Evolutionary conservation across 2,888 invertebrate genomes (phyloP), one percentile per base, ranked within the genome.

Genomic region (Seira ritae): DNA sequence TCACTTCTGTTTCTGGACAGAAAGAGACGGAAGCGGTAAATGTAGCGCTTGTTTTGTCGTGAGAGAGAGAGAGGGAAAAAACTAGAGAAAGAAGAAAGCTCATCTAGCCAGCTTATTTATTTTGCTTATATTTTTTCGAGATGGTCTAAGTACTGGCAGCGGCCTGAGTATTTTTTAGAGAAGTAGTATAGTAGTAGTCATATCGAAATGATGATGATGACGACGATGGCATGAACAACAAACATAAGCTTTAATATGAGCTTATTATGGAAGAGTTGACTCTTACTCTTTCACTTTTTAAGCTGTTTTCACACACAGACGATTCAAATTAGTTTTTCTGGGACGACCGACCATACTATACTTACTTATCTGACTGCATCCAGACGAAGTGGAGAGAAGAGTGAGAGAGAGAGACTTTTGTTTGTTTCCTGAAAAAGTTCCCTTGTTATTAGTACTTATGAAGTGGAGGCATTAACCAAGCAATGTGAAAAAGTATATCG

Each of bases 291-390:
- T 50, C 50, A 50, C 50, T 50, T 50, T 50, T 50, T 50, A 50
- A 50, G 50, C 50, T 50, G 50, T 50, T 50, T 50, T 50, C 50
- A 50, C 50, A 50, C 50, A 50, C 50, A 70, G 65, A 79, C 79
- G 80, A 80, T 80, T 80, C 80, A 81, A 81, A 81, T 81, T 81
- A 75, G 75, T 75, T 81, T 75, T 50, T 75, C 46, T 46, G 79
- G 55, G 72, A 75, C 68, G 42, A 65, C 42, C 42, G 12, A n/a
- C n/a, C n/a, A n/a, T n/a, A 31, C 31, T 8, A 8, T 31, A 31
- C 42, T 73, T 74, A 65, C 60, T 60, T 62, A 46, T 22, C 73
- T 65, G 62, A 37, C 62, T 22, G 12, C 67, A 66, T 37, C 62
- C 66, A 23, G 23, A 23, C 37, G 68, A 17, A 31, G 69, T 20